These are phyloP conservation scores for Heliopora coerulea DNA, from an alignment of 92 coral and sea anemone species.

Conservation along the genomic window DNA sequence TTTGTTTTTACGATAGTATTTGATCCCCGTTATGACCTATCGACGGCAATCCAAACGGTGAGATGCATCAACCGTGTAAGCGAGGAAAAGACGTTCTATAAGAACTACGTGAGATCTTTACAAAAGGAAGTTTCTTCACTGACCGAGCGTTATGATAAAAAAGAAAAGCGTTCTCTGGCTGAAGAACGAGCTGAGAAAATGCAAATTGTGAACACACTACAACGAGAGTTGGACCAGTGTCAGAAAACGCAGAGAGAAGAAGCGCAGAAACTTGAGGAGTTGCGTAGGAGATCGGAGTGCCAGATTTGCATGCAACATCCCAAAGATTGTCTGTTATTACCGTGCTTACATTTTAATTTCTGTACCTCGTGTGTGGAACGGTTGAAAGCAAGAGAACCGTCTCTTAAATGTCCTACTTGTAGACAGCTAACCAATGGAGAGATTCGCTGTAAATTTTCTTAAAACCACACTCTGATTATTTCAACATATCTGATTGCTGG, in stretches of 20 bases:
- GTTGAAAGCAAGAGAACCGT: not conserved
- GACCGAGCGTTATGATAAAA: not conserved
- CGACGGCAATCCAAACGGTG: not conserved
- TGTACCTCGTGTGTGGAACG: not conserved
- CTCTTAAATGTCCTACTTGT: not conserved
- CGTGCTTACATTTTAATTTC: not conserved
- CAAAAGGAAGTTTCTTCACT: not conserved
- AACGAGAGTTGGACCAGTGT: not conserved
- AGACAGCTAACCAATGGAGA: not conserved
- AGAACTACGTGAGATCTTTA: not conserved
- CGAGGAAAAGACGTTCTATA: not conserved
- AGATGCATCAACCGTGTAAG: not conserved
- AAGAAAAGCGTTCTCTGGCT: not conserved
- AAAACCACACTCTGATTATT: too few species aligned
- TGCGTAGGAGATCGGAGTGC: not conserved
- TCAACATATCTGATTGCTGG: too few species aligned
- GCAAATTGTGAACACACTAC: not conserved
- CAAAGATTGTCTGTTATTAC: not conserved
- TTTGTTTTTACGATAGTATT: too few species aligned
- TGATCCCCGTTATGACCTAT: not conserved
- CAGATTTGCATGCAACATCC: not conserved
- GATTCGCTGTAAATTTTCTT: not conserved
- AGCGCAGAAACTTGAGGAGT: not conserved
- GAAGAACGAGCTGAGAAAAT: constrained; percentile 1
- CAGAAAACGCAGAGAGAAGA: not conserved